Evolutionary conservation across 2,888 invertebrate species (phyloP).

Genomic region (Nudaria mundana): DNA sequence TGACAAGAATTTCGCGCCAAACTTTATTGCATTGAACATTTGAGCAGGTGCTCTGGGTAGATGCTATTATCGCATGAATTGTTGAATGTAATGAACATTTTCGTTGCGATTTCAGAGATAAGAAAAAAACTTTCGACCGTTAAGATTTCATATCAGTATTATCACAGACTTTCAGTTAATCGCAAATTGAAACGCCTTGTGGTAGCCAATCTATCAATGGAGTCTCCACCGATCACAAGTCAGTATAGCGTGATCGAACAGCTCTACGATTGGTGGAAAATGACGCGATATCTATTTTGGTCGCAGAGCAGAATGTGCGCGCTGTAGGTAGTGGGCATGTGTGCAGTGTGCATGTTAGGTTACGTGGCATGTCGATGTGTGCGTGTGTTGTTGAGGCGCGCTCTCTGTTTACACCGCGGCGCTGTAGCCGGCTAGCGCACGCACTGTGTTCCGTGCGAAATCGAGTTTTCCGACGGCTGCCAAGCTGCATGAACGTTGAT

Average conservation of each 20-base stretch:
- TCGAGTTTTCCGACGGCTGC: constrained; percentile 68
- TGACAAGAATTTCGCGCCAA: constrained; percentile 48
- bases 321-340: constrained; percentile 44
- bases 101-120: constrained; percentile 39
- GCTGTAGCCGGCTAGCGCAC: constrained; percentile 82
- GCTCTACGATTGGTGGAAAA: constrained; percentile 54
- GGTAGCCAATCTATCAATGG: constrained; percentile 70
- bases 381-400: constrained; percentile 71
- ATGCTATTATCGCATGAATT: constrained; percentile 7
- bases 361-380: constrained; percentile 52
- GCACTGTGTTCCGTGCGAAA: constrained; percentile 64
- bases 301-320: constrained; percentile 62
- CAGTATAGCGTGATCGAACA: constrained; percentile 56
- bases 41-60: constrained; percentile 28
- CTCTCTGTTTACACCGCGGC: constrained; percentile 80
- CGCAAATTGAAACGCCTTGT: constrained; percentile 71
- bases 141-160: constrained; percentile 72
- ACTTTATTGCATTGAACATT: constrained; percentile 37
- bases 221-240: constrained; percentile 58
- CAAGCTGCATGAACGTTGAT: constrained; percentile 58
- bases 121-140: constrained; percentile 48
- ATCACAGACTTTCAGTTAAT: constrained; percentile 77
- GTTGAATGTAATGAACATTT: constrained; percentile 8
- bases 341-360: constrained; percentile 49
- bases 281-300: constrained; percentile 75